phyloP scores from a whole-genome alignment of 2,888 invertebrate species.

The Brenthis hecate region DNA sequence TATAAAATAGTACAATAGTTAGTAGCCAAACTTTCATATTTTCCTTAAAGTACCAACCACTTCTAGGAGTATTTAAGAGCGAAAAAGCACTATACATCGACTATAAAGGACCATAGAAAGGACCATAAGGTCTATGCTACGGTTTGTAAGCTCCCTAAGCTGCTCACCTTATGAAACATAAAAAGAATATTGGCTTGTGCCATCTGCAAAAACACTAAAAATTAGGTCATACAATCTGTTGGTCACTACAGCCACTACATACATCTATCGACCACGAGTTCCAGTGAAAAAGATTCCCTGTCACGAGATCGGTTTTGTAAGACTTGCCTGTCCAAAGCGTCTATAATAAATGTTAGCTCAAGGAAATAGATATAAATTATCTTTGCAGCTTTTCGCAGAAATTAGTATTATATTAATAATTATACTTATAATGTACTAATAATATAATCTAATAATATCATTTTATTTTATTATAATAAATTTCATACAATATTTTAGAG shows the following conservation, averaged over 20 bases:
- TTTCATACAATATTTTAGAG: no score
- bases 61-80: background rate
- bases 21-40: background rate
- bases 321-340: conserved; percentile 15
- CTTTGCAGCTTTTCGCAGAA: background rate
- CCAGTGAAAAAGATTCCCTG: conserved; percentile 42
- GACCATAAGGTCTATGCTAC: background rate
- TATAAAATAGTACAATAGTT: no score
- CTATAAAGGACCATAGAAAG: no score
- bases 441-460: background rate
- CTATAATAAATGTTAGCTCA: conserved; percentile 15
- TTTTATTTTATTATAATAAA: no score
- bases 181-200: conserved; percentile 11
- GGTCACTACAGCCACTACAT: conserved; percentile 20
- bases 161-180: conserved; percentile 5
- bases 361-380: conserved; percentile 13
- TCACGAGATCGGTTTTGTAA: conserved; percentile 46
- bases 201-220: conserved; percentile 17
- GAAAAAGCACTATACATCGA: conserved; percentile 3
- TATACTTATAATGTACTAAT: background rate
- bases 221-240: conserved; percentile 31
- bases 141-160: conserved; percentile 11
- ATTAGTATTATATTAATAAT: conserved; percentile 1
- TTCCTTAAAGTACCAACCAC: background rate
- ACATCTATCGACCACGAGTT: conserved; percentile 27